A percentile compares a stretch with the other conserved stretches of the same genome.
Conservation (phyloP, 2,113 vertebrate genomes). For the Chlorodrepanis virens region DNA sequence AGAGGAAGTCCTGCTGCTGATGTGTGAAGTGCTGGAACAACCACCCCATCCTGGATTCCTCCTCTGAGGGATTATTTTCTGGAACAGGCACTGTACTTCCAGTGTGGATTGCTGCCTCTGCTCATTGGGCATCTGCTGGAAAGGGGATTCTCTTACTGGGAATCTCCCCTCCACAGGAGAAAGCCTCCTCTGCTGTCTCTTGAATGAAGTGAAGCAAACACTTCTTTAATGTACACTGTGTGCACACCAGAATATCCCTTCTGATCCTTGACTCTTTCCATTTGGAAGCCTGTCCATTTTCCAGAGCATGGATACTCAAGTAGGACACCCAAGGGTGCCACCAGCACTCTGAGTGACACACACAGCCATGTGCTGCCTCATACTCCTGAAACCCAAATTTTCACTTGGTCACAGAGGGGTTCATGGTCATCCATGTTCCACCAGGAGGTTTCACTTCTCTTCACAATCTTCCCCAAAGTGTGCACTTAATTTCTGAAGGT, state of each 20-base stretch:
- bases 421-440: background rate
- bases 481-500: background rate
- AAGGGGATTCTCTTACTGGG: background rate
- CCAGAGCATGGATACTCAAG: fast-evolving
- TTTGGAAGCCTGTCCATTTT: background rate
- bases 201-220: background rate
- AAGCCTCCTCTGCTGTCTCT: background rate
- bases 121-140: background rate
- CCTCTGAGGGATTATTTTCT: background rate
- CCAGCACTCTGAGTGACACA: background rate
- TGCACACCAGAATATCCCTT: background rate
- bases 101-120: background rate
- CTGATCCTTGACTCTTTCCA: background rate
- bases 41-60: background rate
- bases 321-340: background rate
- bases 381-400: background rate
- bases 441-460: background rate
- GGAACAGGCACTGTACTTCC: background rate
- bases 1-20: background rate
- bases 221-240: background rate
- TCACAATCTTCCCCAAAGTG: background rate
- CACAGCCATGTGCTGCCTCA: background rate
- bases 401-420: background rate
- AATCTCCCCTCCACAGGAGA: background rate
- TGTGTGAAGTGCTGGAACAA: background rate